Evolutionary conservation across 1,140 invertebrate genomes (phyloP), one percentile per base, ranked within the genome.

Genomic region (Paraescarpia echinospica): DNA sequence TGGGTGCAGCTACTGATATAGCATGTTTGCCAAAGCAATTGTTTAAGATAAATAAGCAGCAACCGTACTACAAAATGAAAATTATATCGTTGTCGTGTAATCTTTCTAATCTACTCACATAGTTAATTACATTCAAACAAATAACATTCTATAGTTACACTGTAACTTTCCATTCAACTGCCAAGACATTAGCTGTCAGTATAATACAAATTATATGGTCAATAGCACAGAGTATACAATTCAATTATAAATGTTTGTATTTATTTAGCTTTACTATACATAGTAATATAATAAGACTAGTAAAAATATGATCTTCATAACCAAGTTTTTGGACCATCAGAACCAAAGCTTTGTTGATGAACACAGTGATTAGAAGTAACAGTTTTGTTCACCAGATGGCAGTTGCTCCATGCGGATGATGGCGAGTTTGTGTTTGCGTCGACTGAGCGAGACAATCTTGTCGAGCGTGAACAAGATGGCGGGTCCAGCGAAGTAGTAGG

Each of bases 401-500:
- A 99, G 96, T 33, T 99, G 96, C 96, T 99, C 99, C 0, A 99
- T 99, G 96, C 99, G 98, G 31, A 99, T 97, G 18, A 99, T 98
- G 95, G 99, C 98, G 92, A 99, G 95, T 2, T 99, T 98, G 97
- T 99, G 96, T 92, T 96, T 96, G 93, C 96, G 96, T 88, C 96
- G 94, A 89, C 96, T 96, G 91, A 96, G 96, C 93, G 98, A 99
- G 0, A 99, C 98, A 95, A 98, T 98, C 96, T 99, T 99, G 95
- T 99, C 99, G 31, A 99, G 96, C 0, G 97, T 97, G 94, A 98
- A 99, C 93, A 99, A 97, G 89, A 98, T 97, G 0, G 98, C 98
- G 0, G 99, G 99, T 22, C 97, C 98, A 33, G 99, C 96, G 95
- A 99, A 99, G 96, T 99, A 99, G 94, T 99, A 97, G 98, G 98